Evolutionary conservation across 2,113 vertebrate species (phyloP), one percentile per base, ranked within the genome.

Genomic region (Pterophyllum scalare): DNA sequence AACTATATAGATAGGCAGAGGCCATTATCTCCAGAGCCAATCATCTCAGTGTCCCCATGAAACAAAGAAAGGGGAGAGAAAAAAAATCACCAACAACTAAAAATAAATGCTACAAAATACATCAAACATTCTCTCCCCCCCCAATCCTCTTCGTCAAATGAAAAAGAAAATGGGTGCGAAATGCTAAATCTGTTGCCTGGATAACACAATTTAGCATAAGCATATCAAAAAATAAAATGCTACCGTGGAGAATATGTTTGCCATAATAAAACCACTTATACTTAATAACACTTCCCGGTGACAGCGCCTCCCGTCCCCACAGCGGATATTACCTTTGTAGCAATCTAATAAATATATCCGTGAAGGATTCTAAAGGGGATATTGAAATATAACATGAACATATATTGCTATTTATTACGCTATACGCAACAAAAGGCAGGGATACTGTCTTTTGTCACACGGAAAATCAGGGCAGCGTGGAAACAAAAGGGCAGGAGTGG

Each of bases 271-370:
- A 96, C 92, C 94, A 95, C 87, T 94, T 94, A 90, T 96, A 95
- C 94, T 95, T 94, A 95, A 96, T 96, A 96, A 96, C 95, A 95
- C 94, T 95, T 95, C 92, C 88, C 89, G 35, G 94, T 93, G 95
- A 96, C 95, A 95, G 93, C 92, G 91, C 89, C 85, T 88, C 90
- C 81, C 94, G 93, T 93, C 92, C 95, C 96, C 95, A 91, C 92
- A 94, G 96, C 95, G 95, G 94, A 96, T 96, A 96, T 96, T 96
- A 96, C 95, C 95, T 95, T 83, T 87, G 94, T 59, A 91, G 92
- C 95, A 96, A 96, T 96, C 95, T 95, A 96, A 96, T 96, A 96
- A 96, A 96, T 96, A 96, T 91, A 96, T 90, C 95, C 94, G 90
- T 93, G 94, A 96, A 96, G 94, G 94, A 94, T 96, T 95, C 94